Percentiles rank a stretch among this genome's conserved stretches.
These are phyloP conservation scores for Tromatobia lineatoria DNA, from an alignment of 2,888 invertebrate genomes.

Conservation along the genomic window DNA sequence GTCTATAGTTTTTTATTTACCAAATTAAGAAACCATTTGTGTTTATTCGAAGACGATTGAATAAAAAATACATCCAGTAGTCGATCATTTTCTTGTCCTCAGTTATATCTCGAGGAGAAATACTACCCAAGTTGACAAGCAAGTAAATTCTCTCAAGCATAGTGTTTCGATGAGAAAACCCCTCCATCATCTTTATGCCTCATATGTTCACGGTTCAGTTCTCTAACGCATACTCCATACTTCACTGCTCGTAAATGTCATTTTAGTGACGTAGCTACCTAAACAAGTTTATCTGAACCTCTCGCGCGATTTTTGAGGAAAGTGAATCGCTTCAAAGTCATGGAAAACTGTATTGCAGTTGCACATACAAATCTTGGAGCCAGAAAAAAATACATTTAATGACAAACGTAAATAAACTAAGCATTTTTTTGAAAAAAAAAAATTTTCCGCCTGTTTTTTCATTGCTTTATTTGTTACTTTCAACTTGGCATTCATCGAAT, in stretches of 20 bases:
- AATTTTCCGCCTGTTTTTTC: too few species aligned
- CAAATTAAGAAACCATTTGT: background rate
- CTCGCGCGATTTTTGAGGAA: background rate
- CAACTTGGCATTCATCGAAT: too few species aligned
- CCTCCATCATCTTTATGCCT: constrained; percentile 1
- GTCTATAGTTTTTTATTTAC: background rate
- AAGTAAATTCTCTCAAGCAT: background rate
- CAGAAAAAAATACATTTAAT: too few species aligned
- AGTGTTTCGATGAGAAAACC: background rate
- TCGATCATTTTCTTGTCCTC: background rate
- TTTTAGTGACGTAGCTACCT: background rate
- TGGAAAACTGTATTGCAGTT: too few species aligned
- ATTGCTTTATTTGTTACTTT: too few species aligned
- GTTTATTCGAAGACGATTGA: too few species aligned
- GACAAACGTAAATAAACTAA: too few species aligned
- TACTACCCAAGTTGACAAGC: background rate
- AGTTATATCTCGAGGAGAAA: background rate
- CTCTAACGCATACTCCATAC: background rate
- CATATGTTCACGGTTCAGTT: background rate
- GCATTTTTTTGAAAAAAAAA: too few species aligned
- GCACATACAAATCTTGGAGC: too few species aligned
- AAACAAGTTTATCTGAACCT: background rate
- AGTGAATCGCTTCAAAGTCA: too few species aligned
- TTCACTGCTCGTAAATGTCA: background rate
- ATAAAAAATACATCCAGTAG: background rate